Base-by-base conservation (phyloP, 2,888 invertebrate species). In the Drosophila yooni region DNA sequence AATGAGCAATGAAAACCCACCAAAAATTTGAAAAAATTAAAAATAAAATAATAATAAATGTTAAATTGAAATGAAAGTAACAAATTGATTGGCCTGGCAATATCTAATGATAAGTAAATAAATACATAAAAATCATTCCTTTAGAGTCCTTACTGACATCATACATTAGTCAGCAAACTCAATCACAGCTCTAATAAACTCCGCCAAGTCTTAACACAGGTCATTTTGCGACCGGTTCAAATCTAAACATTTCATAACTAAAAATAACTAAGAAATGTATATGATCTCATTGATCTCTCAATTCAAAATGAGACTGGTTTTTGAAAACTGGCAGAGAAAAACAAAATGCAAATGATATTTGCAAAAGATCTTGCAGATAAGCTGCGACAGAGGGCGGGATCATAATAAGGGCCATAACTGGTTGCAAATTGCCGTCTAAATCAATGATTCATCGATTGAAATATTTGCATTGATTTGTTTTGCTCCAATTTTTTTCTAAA, bases 191-290 rank as follows among this genome's bases (percentile, higher is more conserved):
- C 1, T 3, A 27, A 25, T 18, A 34, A 31, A 34, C 54, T 52
- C 2, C 15, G n/a, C 7, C 13, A 6, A 18, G 25, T 3, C 2
- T 5, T 15, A 1, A 1, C 43, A 27, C 4, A 56, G 58, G 46
- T 68, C 60, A 76, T 40, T 51, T 36, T 51, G 48, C 69, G 87
- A 81, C 88, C 81, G 88, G 83, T 84, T 87, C 36, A 71, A 72
- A 70, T 57, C 67, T 33, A 53, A 61, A 54, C 60, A 56, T 63
- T 74, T 76, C 48, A 56, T 21, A 36, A 60, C 68, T 77, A 74
- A 50, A 82, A 73, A 80, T 71, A 76, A 67, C 57, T 59, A 46
- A 48, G 61, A n/a, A 48, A 54, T 62, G 11, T 50, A 48, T 62
- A 51, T 48, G 36, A 63, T 62, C n/a, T 43, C 27, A 56, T 48